Base-by-base conservation (phyloP, 2,113 vertebrate species). In the Piprites chloris region DNA sequence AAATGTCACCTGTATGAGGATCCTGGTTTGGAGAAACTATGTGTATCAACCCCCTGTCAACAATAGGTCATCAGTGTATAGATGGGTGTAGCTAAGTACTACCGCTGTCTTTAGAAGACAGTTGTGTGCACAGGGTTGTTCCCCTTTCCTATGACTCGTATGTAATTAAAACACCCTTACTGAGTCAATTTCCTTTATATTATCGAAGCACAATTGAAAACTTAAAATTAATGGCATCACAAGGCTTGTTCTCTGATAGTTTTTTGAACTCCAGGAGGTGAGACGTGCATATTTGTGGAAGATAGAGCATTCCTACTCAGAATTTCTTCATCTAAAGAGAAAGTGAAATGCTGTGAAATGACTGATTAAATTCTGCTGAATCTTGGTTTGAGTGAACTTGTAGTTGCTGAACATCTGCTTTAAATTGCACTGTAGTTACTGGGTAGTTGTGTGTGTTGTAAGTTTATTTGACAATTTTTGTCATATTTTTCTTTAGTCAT, bases 31-130 rank as follows among this genome's bases (percentile, higher is more conserved):
- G 33, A 59, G 65, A 41, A 50, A 3, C 50, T 58, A 10, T 5
- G 0, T 18, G 2, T 53, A 13, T 74, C 20, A 49, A 42, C 3
- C 52, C 39, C 4, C 5, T 9, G 21, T 62, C 32, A 90, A 8
- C 37, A 7, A 23, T 5, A 59, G 26, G 32, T 16, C 4, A 5
- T 81, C 35, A 28, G 17, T 9, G 1, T 42, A 16, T 26, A 16
- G 30, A 6, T 3, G 2, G 24, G 32, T 56, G n/a, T 44, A 53
- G 65, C 24, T 13, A n/a, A 52, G 15, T 59, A 4, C 12, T 76
- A 0, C 20, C 1, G 0, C 12, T 61, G 50, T 23, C 23, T 65
- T 68, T 21, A 66, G 50, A 52, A 47, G 13, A 26, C 35, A 11
- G 7, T 24, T 39, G 27, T 53, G 11, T 37, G 22, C 37, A 6